Evolutionary conservation across 2,113 vertebrate species (phyloP).

Genomic region (Saguinus midas): DNA sequence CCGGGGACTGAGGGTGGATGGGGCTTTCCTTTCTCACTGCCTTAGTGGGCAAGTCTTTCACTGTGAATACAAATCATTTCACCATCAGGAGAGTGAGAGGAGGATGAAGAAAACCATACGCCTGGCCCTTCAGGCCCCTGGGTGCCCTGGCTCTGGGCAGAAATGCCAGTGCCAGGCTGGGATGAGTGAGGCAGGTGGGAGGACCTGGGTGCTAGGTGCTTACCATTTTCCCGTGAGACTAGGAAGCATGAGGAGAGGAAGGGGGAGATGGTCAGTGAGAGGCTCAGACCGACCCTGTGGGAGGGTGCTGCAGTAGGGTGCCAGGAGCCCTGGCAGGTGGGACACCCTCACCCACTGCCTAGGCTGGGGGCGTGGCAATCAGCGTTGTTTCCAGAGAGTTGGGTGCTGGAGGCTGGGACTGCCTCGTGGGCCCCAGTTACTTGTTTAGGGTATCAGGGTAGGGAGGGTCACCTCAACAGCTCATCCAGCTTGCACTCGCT

Average conservation of each 20-base stretch:
- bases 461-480: neutral
- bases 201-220: slow-evolving; percentile 77
- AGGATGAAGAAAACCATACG: accelerated
- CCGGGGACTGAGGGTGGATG: accelerated
- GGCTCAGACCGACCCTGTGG: neutral
- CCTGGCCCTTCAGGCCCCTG: neutral
- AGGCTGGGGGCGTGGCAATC: accelerated
- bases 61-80: accelerated
- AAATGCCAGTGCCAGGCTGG: accelerated
- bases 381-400: too few relatives aligned
- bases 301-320: accelerated
- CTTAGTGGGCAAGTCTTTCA: accelerated
- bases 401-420: neutral
- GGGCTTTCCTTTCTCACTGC: too few relatives aligned
- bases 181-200: accelerated
- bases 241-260: slow-evolving; percentile 88
- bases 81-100: accelerated
- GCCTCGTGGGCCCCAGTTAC: neutral
- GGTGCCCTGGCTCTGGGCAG: neutral
- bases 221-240: slow-evolving; percentile 99
- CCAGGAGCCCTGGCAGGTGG: neutral
- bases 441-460: neutral
- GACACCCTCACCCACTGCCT: accelerated
- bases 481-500: accelerated
- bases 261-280: slow-evolving; percentile 54